phyloP scores from a whole-genome alignment of 2,888 invertebrate species.

The Hirudinaria manillensis region DNA sequence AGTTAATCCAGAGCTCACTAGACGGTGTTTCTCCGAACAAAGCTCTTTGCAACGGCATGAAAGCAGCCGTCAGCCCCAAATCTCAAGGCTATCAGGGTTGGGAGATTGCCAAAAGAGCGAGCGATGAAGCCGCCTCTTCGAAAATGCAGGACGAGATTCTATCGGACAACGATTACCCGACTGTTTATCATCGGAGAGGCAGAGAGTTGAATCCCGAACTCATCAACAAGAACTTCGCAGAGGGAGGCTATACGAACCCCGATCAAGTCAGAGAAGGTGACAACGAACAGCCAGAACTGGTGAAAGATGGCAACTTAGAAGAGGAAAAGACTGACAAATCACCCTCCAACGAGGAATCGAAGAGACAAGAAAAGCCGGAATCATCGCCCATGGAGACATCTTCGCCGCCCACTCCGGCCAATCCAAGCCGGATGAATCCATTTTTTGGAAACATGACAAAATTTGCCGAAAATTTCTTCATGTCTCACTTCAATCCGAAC shows the following conservation, averaged over 20 bases:
- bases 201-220: constrained; percentile 4
- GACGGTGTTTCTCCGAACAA: neutral
- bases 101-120: constrained; percentile 1
- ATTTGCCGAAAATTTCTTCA: constrained; percentile 22
- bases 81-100: neutral
- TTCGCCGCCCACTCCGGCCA: neutral
- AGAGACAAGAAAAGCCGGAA: constrained; percentile 9
- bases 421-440: neutral
- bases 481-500: constrained; percentile 23
- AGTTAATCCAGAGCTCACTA: neutral
- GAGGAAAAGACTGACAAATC: neutral
- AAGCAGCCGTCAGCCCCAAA: neutral
- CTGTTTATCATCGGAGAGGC: constrained; percentile 20
- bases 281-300: neutral
- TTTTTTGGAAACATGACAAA: constrained; percentile 15
- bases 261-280: neutral
- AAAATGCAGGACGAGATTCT: constrained; percentile 1
- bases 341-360: neutral
- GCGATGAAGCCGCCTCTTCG: neutral
- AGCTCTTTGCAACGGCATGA: neutral
- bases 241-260: neutral
- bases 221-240: constrained; percentile 2
- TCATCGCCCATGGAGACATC: neutral
- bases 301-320: neutral
- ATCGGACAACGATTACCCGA: constrained; percentile 22